Conservation (phyloP, 1,140 invertebrate species). For the Dolichoris vasculosae region DNA sequence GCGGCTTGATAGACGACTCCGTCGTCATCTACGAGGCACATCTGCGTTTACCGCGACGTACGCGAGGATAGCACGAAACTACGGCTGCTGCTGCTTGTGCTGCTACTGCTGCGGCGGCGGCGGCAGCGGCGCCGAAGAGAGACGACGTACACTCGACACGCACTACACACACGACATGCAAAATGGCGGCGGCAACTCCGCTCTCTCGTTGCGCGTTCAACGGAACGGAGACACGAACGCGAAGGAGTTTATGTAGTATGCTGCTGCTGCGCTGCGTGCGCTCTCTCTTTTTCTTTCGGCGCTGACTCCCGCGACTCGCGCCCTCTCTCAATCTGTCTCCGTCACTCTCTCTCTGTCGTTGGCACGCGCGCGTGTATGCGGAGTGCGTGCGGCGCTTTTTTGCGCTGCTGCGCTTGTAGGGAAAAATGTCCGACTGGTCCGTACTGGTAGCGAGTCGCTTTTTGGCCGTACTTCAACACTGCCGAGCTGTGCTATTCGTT, state of each 20-base stretch:
- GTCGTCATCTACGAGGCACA: neutral
- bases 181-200: slow-evolving; percentile 45
- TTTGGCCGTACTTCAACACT: slow-evolving; percentile 11
- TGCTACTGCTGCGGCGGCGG: slow-evolving; percentile 16
- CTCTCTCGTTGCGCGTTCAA: slow-evolving; percentile 29
- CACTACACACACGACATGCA: slow-evolving; percentile 47
- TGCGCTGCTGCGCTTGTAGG: slow-evolving; percentile 37
- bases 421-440: slow-evolving; percentile 45
- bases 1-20: slow-evolving; percentile 6
- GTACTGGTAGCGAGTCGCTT: slow-evolving; percentile 21
- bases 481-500: slow-evolving; percentile 5
- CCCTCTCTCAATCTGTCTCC: neutral
- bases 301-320: slow-evolving; percentile 5
- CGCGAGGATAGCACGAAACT: neutral
- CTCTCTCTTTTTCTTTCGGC: slow-evolving; percentile 18
- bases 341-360: neutral
- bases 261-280: slow-evolving; percentile 19
- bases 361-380: neutral
- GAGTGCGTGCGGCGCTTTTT: slow-evolving; percentile 26
- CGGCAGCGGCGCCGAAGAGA: slow-evolving; percentile 5
- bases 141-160: slow-evolving; percentile 35
- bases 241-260: neutral
- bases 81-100: neutral
- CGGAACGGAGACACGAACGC: neutral
- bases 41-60: neutral